Evolutionary conservation across 1,140 invertebrate species (phyloP).

Genomic region (Chrysoperla carnea): DNA sequence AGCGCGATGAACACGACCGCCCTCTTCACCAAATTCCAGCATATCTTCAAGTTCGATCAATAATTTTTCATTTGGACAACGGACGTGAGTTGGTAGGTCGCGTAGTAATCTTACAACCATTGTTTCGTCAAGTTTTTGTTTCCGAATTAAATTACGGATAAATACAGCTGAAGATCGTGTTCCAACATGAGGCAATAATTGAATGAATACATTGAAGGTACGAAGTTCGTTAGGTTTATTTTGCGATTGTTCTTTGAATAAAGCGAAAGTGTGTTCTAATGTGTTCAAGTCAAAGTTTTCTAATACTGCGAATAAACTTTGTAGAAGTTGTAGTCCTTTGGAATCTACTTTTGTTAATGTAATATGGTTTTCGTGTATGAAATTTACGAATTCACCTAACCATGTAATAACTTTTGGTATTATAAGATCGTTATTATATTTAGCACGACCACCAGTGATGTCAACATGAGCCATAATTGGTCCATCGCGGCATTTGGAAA

Average conservation of each 20-base stretch:
- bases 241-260: constrained; percentile 7
- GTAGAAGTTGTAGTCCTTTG: no score
- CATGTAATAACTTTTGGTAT: no score
- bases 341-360: no score
- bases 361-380: no score
- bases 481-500: no score
- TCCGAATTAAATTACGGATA: constrained; percentile 17
- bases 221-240: constrained; percentile 6
- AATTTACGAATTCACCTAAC: no score
- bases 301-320: background rate
- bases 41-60: constrained; percentile 19
- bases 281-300: background rate
- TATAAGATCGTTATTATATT: no score
- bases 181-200: constrained; percentile 23
- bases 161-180: constrained; percentile 19
- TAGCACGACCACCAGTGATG: no score
- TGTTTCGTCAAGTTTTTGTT: constrained; percentile 13
- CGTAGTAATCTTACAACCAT: constrained; percentile 16
- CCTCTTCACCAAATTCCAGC: constrained; percentile 8
- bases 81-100: constrained; percentile 20
- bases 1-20: constrained; percentile 14
- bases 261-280: background rate
- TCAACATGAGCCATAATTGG: no score
- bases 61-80: constrained; percentile 16
- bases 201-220: constrained; percentile 18